A percentile compares a stretch with the other conserved stretches of the same genome.
Evolutionary conservation across 2,888 invertebrate species (phyloP).

Genomic region (Lissocephala sabroskyi): DNA sequence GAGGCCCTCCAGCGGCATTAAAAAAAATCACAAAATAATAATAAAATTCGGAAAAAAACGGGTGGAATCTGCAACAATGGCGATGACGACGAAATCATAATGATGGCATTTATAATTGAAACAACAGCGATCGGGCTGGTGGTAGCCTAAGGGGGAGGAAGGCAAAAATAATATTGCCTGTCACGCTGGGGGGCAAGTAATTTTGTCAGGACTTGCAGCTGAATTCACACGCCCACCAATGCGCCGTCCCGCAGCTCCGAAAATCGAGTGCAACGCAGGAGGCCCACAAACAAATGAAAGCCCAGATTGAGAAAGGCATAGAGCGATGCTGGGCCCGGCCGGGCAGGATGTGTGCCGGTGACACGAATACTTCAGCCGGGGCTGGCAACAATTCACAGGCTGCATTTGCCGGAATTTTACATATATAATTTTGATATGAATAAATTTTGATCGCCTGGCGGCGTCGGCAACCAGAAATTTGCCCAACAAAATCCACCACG

Average conservation of each 20-base stretch:
- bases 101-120: constrained; percentile 47
- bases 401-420: constrained; percentile 21
- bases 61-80: neutral
- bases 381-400: constrained; percentile 3
- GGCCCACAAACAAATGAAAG: constrained; percentile 14
- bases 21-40: too few species aligned
- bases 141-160: constrained; percentile 2
- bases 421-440: constrained; percentile 49
- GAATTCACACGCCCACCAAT: constrained; percentile 12
- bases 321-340: constrained; percentile 9
- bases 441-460: constrained; percentile 44
- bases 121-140: too few species aligned
- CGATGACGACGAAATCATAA: too few species aligned
- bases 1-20: too few species aligned
- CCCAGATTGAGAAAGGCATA: too few species aligned
- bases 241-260: constrained; percentile 40
- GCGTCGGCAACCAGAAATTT: constrained; percentile 2
- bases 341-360: neutral
- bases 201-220: constrained; percentile 27
- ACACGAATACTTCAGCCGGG: constrained; percentile 15
- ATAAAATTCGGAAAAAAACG: too few species aligned
- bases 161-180: constrained; percentile 19
- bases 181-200: constrained; percentile 18
- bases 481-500: neutral
- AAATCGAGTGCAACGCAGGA: too few species aligned